Evolutionary conservation across 2,797 vertebrate genomes (phyloP), one percentile per base, ranked within the genome.

Genomic region (Enteromius treurensis): DNA sequence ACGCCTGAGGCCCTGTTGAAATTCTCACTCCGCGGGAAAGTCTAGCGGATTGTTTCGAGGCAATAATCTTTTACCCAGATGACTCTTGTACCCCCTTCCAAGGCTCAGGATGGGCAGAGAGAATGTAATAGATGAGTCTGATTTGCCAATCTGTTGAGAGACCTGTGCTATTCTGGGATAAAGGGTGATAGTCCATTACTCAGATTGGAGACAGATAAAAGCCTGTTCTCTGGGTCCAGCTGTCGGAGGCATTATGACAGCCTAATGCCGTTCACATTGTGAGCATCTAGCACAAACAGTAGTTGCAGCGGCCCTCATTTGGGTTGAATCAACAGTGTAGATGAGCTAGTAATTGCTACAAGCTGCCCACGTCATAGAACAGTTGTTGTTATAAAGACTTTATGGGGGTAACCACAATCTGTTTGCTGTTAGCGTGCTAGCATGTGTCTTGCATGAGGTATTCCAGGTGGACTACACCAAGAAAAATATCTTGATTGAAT

Each of bases 141-240:
- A 85, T 85, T 82, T 84, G 83, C 81, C 83, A 81, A 75, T 85
- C 81, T 64, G 80, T 53, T 70, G 81, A 83, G 81, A 86, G 85
- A 80, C 71, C 81, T 65, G 78, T 79, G 65, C 80, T 86, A 78
- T 88, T 85, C 85, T 83, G 73, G 81, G 85, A 88, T 76, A 81
- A 79, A 86, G 84, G 62, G 77, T 81, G 81, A 86, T 83, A 51
- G 85, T 74, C 91, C 91, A 92, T 94, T 94, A 92, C 91, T 93
- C 90, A 91, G 90, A 94, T 92, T 91, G 90, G 90, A 93, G 80
- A 85, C 90, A 87, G 90, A 92, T 90, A 92, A 91, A 90, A 88
- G 87, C 84, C 80, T 83, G 79, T 87, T 90, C 88, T 87, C 81
- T 86, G 71, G 32, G 88, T 91, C 92, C 91, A 92, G 91, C 92